A percentile compares a stretch with the other conserved stretches of the same genome.
Conservation (phyloP, 2,888 invertebrate genomes). For the Desoria tigrina region DNA sequence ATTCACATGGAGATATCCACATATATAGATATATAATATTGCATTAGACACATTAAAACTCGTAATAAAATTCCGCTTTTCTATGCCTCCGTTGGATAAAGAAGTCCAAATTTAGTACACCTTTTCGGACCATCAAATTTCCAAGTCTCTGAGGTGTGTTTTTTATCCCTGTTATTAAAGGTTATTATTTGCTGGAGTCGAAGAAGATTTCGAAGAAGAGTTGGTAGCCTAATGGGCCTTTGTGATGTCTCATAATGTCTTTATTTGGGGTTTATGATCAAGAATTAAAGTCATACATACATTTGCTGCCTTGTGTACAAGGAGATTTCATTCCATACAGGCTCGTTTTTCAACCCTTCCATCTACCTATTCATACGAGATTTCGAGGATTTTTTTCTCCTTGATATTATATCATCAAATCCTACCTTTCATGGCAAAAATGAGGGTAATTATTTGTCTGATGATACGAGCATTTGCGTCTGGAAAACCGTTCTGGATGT, state of each 20-base stretch:
- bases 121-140: too few species aligned
- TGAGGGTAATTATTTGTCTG: constrained; percentile 7
- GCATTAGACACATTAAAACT: too few species aligned
- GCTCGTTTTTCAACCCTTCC: neutral
- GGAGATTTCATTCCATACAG: neutral
- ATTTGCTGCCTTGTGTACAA: neutral
- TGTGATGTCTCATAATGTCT: constrained; percentile 25
- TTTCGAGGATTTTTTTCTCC: too few species aligned
- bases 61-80: too few species aligned
- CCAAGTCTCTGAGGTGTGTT: constrained; percentile 1
- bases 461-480: constrained; percentile 9
- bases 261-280: constrained; percentile 23
- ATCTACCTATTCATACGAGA: neutral
- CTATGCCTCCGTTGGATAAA: too few species aligned
- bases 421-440: constrained; percentile 14
- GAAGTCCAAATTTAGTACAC: too few species aligned
- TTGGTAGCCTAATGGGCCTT: constrained; percentile 22
- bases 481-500: neutral
- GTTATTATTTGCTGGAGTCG: constrained; percentile 16
- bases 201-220: neutral
- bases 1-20: neutral
- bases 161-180: constrained; percentile 18
- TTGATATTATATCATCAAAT: neutral
- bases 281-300: constrained; percentile 7
- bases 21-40: too few species aligned